phyloP scores from a whole-genome alignment of 1,140 invertebrate species.

The Drosophila murphyi region DNA sequence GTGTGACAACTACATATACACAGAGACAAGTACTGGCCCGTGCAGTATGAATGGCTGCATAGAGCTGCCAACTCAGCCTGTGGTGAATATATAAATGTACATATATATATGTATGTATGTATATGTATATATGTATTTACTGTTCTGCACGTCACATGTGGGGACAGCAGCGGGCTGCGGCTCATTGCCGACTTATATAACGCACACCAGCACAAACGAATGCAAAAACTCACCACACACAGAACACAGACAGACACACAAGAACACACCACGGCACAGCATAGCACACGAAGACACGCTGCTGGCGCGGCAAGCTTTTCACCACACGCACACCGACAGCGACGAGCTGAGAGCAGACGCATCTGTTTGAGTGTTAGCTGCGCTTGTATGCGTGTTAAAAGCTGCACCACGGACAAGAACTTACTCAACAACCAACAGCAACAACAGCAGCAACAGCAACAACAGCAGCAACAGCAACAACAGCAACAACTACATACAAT shows the following conservation, averaged over 20 bases:
- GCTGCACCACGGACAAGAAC: conserved; percentile 62
- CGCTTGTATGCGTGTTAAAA: conserved; percentile 71
- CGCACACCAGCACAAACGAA: conserved; percentile 62
- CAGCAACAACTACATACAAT: conserved; percentile 14
- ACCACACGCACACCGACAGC: conserved; percentile 27
- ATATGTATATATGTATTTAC: background rate
- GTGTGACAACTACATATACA: conserved; percentile 4
- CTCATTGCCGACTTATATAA: conserved; percentile 71
- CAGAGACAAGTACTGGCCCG: background rate
- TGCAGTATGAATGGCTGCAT: conserved; percentile 38
- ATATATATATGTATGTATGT: no score
- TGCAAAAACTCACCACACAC: background rate
- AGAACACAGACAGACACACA: background rate
- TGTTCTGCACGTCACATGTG: conserved; percentile 36
- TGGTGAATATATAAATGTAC: conserved; percentile 21
- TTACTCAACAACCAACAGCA: conserved; percentile 41
- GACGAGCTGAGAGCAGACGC: background rate
- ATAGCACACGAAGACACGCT: conserved; percentile 4
- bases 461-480: conserved; percentile 2
- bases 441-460: conserved; percentile 11
- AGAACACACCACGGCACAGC: background rate
- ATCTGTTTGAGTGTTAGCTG: conserved; percentile 62
- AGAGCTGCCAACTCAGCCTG: conserved; percentile 25
- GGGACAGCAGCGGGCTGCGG: conserved; percentile 24
- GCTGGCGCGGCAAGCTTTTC: conserved; percentile 25